Evolutionary conservation across 2,113 vertebrate species (phyloP).

Genomic region (Apeltes quadracus): DNA sequence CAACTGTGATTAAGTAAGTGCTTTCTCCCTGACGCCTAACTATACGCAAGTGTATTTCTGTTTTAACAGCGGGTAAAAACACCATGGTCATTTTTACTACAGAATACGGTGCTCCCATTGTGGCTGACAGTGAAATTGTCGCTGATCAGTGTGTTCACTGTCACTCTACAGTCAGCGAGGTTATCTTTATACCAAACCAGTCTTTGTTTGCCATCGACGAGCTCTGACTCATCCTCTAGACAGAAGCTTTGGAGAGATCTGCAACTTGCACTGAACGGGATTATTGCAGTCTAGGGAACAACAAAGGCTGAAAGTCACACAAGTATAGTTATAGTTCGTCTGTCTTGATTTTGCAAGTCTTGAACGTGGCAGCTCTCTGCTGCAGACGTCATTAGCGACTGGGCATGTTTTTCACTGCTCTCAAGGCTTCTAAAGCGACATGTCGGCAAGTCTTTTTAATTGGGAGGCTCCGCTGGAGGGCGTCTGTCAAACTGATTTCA

Average conservation of each 20-base stretch:
- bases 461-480: conserved; percentile 21
- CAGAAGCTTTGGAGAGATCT: background rate
- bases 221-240: conserved; percentile 4
- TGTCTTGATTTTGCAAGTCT: background rate
- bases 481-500: conserved; percentile 43
- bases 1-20: conserved; percentile 31
- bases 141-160: too few relatives aligned
- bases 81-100: conserved; percentile 1
- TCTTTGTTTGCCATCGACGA: conserved; percentile 5
- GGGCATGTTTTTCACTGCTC: conserved; percentile 3
- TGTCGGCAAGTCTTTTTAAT: conserved; percentile 37
- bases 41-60: conserved; percentile 10
- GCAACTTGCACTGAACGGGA: background rate
- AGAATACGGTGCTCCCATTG: background rate
- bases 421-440: conserved; percentile 30
- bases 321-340: background rate
- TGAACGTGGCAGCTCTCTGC: background rate
- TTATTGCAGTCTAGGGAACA: background rate
- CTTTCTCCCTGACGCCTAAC: conserved; percentile 13
- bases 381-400: conserved; percentile 8
- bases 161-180: conserved; percentile 5
- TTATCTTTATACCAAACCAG: background rate
- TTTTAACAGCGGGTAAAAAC: conserved; percentile 9
- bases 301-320: background rate
- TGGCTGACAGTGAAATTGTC: too few relatives aligned